Conservation (phyloP, 2,113 vertebrate genomes). For the Pomatorhinus ruficollis region DNA sequence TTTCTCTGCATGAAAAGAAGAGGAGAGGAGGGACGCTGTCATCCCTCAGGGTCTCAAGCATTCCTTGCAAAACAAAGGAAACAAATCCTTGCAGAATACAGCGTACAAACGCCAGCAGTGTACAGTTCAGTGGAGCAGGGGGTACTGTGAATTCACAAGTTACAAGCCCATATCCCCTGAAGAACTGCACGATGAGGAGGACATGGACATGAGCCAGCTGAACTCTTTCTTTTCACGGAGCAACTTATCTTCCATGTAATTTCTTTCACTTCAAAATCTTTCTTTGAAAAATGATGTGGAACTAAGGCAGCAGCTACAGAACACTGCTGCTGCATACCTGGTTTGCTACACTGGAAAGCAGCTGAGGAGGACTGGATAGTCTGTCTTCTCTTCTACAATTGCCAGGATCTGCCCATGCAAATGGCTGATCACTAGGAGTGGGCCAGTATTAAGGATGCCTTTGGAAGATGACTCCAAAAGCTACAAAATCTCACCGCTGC, state of each 20-base stretch:
- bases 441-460: background rate
- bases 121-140: background rate
- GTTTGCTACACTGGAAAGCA: background rate
- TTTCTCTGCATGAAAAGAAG: background rate
- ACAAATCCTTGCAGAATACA: background rate
- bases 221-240: background rate
- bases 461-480: background rate
- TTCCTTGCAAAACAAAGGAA: background rate
- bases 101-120: fast-evolving
- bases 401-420: background rate
- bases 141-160: background rate
- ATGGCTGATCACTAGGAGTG: background rate
- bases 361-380: background rate
- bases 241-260: background rate
- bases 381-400: background rate
- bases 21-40: background rate
- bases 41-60: background rate
- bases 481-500: background rate
- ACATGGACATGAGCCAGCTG: background rate
- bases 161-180: background rate
- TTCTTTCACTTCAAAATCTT: background rate
- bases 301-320: background rate
- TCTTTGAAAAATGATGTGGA: background rate
- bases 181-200: background rate
- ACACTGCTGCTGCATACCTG: background rate